Percentiles rank a stretch among this genome's conserved stretches.
Conservation (phyloP, 2,888 invertebrate species). For the Agonopterix heracliana region DNA sequence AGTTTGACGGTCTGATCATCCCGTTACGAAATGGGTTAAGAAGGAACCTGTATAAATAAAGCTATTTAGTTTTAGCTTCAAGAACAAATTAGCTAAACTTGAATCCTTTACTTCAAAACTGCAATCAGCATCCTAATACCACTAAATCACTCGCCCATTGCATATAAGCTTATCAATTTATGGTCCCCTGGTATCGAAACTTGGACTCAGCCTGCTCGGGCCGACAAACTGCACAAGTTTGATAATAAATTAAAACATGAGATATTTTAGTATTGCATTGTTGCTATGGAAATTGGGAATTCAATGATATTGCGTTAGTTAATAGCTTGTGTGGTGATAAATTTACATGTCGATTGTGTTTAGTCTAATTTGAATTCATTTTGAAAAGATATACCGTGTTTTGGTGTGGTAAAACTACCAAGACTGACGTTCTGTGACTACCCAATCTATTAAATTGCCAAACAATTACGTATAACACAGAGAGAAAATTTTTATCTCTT, state of each 20-base stretch:
- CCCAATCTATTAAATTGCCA: too few relatives aligned
- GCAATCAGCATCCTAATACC: constrained; percentile 6
- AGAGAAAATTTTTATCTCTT: too few relatives aligned
- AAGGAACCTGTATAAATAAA: too few relatives aligned
- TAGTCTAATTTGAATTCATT: neutral
- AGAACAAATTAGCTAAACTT: too few relatives aligned
- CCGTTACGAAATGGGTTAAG: too few relatives aligned
- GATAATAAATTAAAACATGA: constrained; percentile 63
- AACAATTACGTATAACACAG: too few relatives aligned
- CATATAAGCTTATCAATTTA: constrained; percentile 65
- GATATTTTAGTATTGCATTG: constrained; percentile 27
- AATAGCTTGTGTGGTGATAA: too few relatives aligned
- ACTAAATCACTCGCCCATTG: constrained; percentile 34
- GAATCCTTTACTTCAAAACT: neutral
- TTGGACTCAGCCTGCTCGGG: constrained; percentile 50
- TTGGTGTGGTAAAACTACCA: too few relatives aligned
- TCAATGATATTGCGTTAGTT: constrained; percentile 1
- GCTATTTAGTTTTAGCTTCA: too few relatives aligned
- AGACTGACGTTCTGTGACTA: too few relatives aligned
- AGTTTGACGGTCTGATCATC: too few relatives aligned
- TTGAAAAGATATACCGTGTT: neutral
- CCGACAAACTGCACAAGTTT: constrained; percentile 57
- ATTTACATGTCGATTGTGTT: too few relatives aligned
- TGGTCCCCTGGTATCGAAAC: constrained; percentile 62
- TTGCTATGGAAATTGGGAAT: constrained; percentile 6